Evolutionary conservation across 2,888 invertebrate genomes (phyloP), one percentile per base, ranked within the genome.

Genomic region (Ellobium chinense): DNA sequence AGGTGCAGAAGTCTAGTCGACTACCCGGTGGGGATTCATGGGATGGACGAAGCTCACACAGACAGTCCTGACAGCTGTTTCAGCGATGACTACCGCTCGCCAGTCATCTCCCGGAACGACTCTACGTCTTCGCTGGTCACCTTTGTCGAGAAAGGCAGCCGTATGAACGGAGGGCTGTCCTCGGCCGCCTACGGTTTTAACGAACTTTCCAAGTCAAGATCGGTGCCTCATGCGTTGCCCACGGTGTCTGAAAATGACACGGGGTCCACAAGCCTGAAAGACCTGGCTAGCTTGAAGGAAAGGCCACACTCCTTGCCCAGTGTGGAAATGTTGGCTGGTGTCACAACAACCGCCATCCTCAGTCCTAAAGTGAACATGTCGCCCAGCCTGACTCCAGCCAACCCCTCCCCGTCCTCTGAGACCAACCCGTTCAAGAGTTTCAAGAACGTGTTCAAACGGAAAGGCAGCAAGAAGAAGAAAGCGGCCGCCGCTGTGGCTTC

Each of bases 381-480:
- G 1, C 80, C 84, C 18, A 58, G 36, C n/a, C 24, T 9, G 7
- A 79, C 31, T 37, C 69, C 66, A 5, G 37, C 72, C 56, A 75
- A 39, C 66, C 70, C 77, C 12, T 54, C 63, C 3, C 76, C 82
- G 0, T 75, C 83, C 0, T 72, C 80, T 18, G 88, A 88, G 68
- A 80, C 85, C 46, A 88, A 88, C 60, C 87, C 89, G 37, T 90
- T 91, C 80, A 89, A 90, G 78, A 87, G 85, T 24, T 85, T 91
- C 79, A 89, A 89, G 82, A 89, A 88, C 27, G 89, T 89, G 83
- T 86, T 91, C 69, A 87, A 88, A 75, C 84, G 90, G n/a, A 86
- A 87, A 80, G 89, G 90, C 54, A 90, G 89, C 81, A 90, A 90
- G 66, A 89, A 91, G 82, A 90, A 90, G 77, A 75, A 89, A 29